Conservation (phyloP, 1,140 invertebrate genomes). For the Eupristina koningsbergeri region DNA sequence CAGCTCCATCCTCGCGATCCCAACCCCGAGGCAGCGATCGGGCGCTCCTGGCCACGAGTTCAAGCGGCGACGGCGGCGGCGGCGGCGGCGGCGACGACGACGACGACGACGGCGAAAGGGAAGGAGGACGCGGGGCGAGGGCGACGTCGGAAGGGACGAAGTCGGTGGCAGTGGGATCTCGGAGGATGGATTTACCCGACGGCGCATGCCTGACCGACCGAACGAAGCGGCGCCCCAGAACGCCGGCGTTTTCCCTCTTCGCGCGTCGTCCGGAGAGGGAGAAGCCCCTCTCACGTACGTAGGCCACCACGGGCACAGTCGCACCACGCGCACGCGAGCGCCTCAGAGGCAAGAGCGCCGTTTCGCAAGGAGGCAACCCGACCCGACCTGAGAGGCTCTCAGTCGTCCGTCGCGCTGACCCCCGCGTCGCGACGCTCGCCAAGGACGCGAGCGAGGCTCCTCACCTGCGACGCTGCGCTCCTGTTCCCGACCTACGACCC, state of each 20-base stretch:
- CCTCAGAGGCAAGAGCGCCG: slow-evolving; percentile 15
- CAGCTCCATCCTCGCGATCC: too few species aligned
- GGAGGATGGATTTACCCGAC: slow-evolving; percentile 49
- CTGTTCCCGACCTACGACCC: not conserved
- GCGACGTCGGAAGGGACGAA: not conserved
- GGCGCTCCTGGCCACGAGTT: too few species aligned
- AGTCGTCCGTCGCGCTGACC: slow-evolving; percentile 3
- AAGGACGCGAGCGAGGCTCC: not conserved
- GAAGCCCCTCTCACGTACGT: not conserved
- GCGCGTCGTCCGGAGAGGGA: slow-evolving; percentile 30
- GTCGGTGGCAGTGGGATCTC: not conserved
- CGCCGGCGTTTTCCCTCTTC: slow-evolving; percentile 50
- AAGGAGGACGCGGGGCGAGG: not conserved
- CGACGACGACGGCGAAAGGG: not conserved
- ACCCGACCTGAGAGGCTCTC: too few species aligned
- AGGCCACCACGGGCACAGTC: slow-evolving; percentile 7
- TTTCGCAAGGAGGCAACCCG: not conserved
- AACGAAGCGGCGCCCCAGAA: not conserved
- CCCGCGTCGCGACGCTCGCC: not conserved
- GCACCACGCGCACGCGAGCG: slow-evolving; percentile 9
- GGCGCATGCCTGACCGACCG: slow-evolving; percentile 64
- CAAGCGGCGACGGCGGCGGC: not conserved
- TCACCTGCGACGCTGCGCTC: not conserved
- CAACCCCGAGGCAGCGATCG: too few species aligned
- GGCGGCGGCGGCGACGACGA: too few species aligned